Base-by-base conservation (phyloP, 1,140 invertebrate genomes). In the Neodiprion virginianus region DNA sequence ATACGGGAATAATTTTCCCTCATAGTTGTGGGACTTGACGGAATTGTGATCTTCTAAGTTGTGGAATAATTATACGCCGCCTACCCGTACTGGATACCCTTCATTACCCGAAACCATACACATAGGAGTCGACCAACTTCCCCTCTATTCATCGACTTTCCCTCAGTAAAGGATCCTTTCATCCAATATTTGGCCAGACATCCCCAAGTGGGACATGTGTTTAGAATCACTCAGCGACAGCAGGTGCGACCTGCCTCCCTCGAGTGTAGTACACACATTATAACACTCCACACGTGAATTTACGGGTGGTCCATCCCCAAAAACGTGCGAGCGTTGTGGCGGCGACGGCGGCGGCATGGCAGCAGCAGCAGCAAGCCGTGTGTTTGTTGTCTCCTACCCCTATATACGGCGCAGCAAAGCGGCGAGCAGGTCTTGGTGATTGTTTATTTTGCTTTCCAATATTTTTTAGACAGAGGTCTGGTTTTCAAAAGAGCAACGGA, bases 251-350 rank as follows among this genome's bases (percentile, higher is more conserved):
- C 67, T 23, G 5, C 67, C 67, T 69, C 67, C 67, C 67, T 69
- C 67, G 67, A 69, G 67, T 69, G 67, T 69, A 69, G 67, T 23
- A 69, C 67, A 69, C 67, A 69, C 40, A 69, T 69, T 69, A 69
- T 69, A 69, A 69, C 67, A 69, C 67, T 69, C 17, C 17, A 69
- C 17, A 23, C 21, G 67, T 21, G 40, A 69, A 23, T 69, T 69
- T 69, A 14, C 61, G 14, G 67, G 40, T 69, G 14, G 67, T 14
- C 14, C n/a, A 17, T 12, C 28, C 28, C 28, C 28, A 40, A 40
- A 40, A 40, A 40, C 28, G 28, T 40, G 28, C 28, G 28, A 40
- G 28, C 5, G 28, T 5, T 40, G 28, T 40, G 28, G 28, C 28
- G 28, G 28, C 28, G 28, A 5, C 28, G 28, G 28, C 28, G 5